These are phyloP conservation scores for Siniperca chuatsi DNA, from an alignment of 2,113 vertebrate genomes.

Conservation along the genomic window DNA sequence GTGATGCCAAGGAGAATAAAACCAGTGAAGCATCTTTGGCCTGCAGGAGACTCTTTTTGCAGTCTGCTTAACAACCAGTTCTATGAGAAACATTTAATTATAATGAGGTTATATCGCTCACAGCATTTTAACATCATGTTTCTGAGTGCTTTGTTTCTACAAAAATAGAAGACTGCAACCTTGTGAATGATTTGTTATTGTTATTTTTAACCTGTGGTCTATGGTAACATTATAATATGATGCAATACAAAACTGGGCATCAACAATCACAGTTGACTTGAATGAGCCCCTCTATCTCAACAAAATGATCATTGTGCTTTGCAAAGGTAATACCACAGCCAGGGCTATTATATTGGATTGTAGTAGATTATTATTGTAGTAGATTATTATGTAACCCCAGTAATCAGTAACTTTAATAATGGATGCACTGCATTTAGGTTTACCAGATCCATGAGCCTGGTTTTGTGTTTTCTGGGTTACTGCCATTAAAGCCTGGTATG, in stretches of 20 bases:
- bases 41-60: constrained; percentile 31
- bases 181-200: neutral
- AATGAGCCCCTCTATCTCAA: neutral
- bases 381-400: neutral
- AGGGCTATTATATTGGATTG: neutral
- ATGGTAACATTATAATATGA: neutral
- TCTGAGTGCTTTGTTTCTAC: neutral
- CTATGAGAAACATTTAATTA: constrained; percentile 32
- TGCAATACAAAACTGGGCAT: neutral
- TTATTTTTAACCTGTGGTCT: neutral
- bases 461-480: neutral
- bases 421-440: neutral
- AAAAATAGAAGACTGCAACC: neutral
- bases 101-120: constrained; percentile 13
- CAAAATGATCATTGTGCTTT: neutral
- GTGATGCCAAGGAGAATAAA: constrained; percentile 54
- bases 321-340: neutral
- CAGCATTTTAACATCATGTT: constrained; percentile 17
- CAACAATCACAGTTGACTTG: neutral
- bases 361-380: neutral
- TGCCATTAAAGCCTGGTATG: too few species aligned
- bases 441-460: neutral
- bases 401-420: neutral
- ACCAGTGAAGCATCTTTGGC: constrained; percentile 50
- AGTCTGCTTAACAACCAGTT: constrained; percentile 20